These are phyloP conservation scores for Himantopus leucocephalus DNA, from an alignment of 2,113 vertebrate genomes.

Conservation along the genomic window DNA sequence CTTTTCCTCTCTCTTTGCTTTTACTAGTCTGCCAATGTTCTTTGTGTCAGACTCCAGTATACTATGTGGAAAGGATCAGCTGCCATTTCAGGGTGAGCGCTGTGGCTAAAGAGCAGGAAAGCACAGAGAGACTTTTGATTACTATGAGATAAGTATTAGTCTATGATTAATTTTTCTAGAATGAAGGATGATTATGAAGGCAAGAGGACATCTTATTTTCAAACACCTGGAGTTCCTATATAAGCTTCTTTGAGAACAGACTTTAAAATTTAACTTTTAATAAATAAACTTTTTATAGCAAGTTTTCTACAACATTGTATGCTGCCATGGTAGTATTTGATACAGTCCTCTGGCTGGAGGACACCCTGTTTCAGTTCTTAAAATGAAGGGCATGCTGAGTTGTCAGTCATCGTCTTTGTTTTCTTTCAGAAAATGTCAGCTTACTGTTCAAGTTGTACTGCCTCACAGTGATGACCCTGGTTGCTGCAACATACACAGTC, in stretches of 20 bases:
- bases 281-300: background rate
- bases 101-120: background rate
- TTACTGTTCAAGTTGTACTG: conserved; percentile 95
- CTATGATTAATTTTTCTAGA: background rate
- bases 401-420: background rate
- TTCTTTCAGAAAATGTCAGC: conserved; percentile 84
- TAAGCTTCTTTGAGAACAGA: background rate
- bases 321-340: background rate
- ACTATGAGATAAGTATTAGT: background rate
- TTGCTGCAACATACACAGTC: conserved; percentile 90
- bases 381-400: background rate
- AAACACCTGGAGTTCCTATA: background rate
- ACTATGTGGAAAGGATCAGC: fast-evolving
- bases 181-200: background rate
- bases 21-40: fast-evolving
- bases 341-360: background rate
- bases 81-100: fast-evolving
- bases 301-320: background rate
- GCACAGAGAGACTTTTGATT: background rate
- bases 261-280: background rate
- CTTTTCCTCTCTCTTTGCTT: background rate
- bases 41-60: background rate
- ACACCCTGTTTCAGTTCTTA: background rate
- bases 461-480: conserved; percentile 93
- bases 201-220: background rate